Evolutionary conservation across 2,888 invertebrate genomes (phyloP), one percentile per base, ranked within the genome.

Genomic region (Tetragonisca angustula): DNA sequence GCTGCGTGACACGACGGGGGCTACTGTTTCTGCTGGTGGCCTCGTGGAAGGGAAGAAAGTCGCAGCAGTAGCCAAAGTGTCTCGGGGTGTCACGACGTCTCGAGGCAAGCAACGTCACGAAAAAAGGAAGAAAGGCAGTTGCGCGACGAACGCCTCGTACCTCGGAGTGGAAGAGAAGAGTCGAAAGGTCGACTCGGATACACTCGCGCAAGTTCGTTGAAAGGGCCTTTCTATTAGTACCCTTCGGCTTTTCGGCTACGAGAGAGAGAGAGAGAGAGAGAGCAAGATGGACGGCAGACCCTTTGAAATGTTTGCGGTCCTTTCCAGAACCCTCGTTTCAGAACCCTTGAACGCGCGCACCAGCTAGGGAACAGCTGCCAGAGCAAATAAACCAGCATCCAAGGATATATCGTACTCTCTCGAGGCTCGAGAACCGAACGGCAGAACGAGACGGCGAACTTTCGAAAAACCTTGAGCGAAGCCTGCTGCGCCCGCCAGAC

Each of bases 361-460:
- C 43, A 56, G 81, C 81, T 72, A 81, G 79, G 89, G 86, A 89
- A 91, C 92, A 92, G 92, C 92, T 92, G 92, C 92, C 79, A 76
- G 88, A 89, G 91, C 90, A 92, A 92, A 92, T 92, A 92, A 91
- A 91, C 91, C 87, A 83, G 82, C 86, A 87, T 76, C 86, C 85
- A 78, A 85, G 86, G 88, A 87, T 89, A 88, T 87, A 88, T 87
- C 79, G 79, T 24, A 9, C 43, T 72, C 81, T 65, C 36, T 70
- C 52, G 62, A 21, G 76, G 76, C 61, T 79, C 76, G 79, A 69
- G 27, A 61, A n/a, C n/a, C 4, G 9, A 27, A 65, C 56, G 19
- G 27, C 19, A 54, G 49, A 43, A 49, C 64, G 65, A 56, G 54
- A 71, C 32, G 82, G 27, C 64, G 76, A 76, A 76, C 70, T 83